Base-by-base conservation (phyloP, 1,140 invertebrate species). In the Scaptomyza montana region DNA sequence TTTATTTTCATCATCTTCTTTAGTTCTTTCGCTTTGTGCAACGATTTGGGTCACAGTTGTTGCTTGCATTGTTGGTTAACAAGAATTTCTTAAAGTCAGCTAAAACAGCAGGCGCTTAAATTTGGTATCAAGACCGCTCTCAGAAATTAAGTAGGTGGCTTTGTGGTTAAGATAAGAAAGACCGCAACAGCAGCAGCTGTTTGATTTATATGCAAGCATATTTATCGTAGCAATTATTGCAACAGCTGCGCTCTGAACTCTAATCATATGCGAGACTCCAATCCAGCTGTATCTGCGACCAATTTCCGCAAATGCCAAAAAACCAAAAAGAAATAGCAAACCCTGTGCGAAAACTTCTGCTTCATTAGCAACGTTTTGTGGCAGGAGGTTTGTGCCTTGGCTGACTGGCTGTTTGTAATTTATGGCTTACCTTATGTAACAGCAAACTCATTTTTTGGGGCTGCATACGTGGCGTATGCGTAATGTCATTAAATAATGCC, bases 401-500 rank as follows among this genome's bases (percentile, higher is more conserved):
- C n/a, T 59, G 56, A 43, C 41, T 50, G 53, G 74, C 46, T n/a
- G n/a, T n/a, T n/a, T 67, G 33, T 65, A 61, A 71, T 75, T 76
- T 72, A 54, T 77, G 41, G 46, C 51, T 25, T 61, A 69, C 62
- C 80, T 74, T 86, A 56, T 66, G 59, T 69, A 61, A 67, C 36
- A n/a, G 49, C 12, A 68, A 61, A 55, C 50, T 61, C 43, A 64
- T 70, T 70, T 77, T 74, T 36, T 33, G 33, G 65, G 64, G 50
- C 71, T 49, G 74, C 71, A 74, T 69, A 74, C 65, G 47, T 72
- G 63, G 19, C 68, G 76, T 77, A 73, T 78, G 77, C 77, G 74
- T 78, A 78, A 78, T 80, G 49, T 60, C 72, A 69, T 77, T 74
- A 77, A 77, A 74, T 77, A 77, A 69, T 85, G 77, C 61, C 74